Conservation (phyloP, 2,113 vertebrate genomes). For the Malurus elegans region DNA sequence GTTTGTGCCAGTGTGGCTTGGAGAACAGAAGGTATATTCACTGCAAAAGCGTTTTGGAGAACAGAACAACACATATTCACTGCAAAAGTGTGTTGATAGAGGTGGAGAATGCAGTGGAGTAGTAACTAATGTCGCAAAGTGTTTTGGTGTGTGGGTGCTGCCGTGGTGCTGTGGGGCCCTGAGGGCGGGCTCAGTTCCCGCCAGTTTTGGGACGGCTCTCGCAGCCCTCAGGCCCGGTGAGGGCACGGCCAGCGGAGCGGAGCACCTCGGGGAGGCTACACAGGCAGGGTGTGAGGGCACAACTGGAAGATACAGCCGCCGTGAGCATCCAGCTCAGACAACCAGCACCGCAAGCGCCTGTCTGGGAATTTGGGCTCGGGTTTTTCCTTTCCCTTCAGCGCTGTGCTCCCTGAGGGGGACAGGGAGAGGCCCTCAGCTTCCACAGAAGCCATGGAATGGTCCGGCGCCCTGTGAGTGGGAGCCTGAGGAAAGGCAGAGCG, state of each 20-base stretch:
- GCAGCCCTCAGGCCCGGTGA: background rate
- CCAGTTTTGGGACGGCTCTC: no score
- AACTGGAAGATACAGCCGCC: background rate
- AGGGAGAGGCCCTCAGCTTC: background rate
- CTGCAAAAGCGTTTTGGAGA: background rate
- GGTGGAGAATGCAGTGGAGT: background rate
- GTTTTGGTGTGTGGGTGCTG: background rate
- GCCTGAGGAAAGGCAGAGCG: background rate
- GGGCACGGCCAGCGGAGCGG: background rate
- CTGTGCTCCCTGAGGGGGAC: background rate
- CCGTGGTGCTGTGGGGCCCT: background rate
- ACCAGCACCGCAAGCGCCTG: no score
- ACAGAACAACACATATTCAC: background rate
- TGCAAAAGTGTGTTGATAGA: background rate
- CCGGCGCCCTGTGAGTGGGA: background rate
- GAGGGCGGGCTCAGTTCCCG: background rate
- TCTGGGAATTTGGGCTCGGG: background rate
- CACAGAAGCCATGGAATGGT: background rate
- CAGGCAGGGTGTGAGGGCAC: background rate
- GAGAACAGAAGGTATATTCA: background rate
- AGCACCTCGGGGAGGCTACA: accelerated
- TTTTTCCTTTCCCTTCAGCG: background rate
- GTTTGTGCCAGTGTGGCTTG: accelerated
- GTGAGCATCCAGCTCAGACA: background rate
- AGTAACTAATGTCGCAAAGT: background rate